Base-by-base conservation (phyloP, 2,797 vertebrate genomes). In the Florisuga fusca region DNA sequence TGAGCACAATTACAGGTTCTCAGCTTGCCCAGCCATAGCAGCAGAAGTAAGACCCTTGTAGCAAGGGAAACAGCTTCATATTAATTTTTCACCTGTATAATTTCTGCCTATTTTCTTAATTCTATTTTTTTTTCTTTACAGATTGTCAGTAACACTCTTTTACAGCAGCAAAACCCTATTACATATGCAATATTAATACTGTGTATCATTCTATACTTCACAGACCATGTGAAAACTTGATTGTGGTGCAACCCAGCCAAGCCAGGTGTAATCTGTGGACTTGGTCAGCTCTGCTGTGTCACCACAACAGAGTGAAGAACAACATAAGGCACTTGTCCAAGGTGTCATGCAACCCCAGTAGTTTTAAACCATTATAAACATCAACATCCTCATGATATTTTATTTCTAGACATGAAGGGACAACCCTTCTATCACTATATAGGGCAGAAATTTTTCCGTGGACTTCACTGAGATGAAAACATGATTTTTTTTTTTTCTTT, bases 1-100 rank as follows among this genome's bases (percentile, higher is more conserved):
- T 9, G 0, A 86, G 91, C 57, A 93, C 87, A 96, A 95, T 96
- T 97, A 96, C 67, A 80, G 80, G 76, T 87, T 94, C 90, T 97
- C 94, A 90, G 71, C 84, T 63, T 94, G 72, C 58, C 55, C 83
- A 93, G 74, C 76, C 41, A 33, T 2, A 95, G 78, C 66, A 82
- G 81, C 54, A 93, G 78, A 84, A 92, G 26, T 10, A 79, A 77
- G 75, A 46, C 20, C 78, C 15, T 1, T 43, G 53, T 25, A 86
- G 68, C 2, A 29, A 83, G 74, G 41, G 75, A 72, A 95, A 93
- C 26, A 74, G 12, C 68, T 82, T 84, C 74, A 41, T 36, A 80
- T 14, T 57, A 23, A 59, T 79, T 84, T 67, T 73, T 85, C 45
- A 57, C 21, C 61, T 87, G 63, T 75, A 64, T 61, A n/a, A 59